Evolutionary conservation across 2,888 invertebrate genomes (phyloP), one percentile per base, ranked within the genome.

Genomic region (Iphiclides podalirius): DNA sequence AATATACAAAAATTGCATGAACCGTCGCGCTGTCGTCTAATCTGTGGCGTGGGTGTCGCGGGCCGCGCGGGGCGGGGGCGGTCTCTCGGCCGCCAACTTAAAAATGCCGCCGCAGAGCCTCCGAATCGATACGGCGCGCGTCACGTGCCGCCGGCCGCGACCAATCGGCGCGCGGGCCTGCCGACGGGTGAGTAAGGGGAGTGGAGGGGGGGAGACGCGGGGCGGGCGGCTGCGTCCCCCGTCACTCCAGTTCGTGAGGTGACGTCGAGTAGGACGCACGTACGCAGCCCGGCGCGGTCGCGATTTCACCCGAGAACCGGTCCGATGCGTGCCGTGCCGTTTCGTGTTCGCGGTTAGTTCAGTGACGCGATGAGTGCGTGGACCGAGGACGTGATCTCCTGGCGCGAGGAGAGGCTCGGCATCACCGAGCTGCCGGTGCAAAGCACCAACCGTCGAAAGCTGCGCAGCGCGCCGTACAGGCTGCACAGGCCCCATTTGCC

Each of bases 51-150:
- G 72, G 73, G 77, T 69, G 75, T 67, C 62, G 73, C 69, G 75
- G 70, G 71, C 69, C 64, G 79, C 68, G 83, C 79, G 86, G 84
- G 84, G 65, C 70, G 79, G 67, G 75, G 84, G 84, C 82, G 84
- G 84, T 74, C 77, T 78, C 79, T 82, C 82, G 68, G 67, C 78
- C 80, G 83, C 79, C 84, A 93, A 93, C 91, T 93, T 93, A 93
- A 93, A 93, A 93, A 93, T 93, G 92, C 93, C 93, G 93, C 93
- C 93, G 93, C 92, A 90, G 90, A 90, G 91, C 90, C 90, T 91
- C 91, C 92, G 93, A 93, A 93, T 93, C 93, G 92, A 93, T 93
- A 93, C 91, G 90, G 66, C 90, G 90, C 82, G 85, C 85, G 89
- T 92, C 93, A 93, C 92, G 92, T 92, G 92, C 84, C 75, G 85